Conservation (phyloP, 1,140 invertebrate genomes). For the Acyrthosiphon pisum region DNA sequence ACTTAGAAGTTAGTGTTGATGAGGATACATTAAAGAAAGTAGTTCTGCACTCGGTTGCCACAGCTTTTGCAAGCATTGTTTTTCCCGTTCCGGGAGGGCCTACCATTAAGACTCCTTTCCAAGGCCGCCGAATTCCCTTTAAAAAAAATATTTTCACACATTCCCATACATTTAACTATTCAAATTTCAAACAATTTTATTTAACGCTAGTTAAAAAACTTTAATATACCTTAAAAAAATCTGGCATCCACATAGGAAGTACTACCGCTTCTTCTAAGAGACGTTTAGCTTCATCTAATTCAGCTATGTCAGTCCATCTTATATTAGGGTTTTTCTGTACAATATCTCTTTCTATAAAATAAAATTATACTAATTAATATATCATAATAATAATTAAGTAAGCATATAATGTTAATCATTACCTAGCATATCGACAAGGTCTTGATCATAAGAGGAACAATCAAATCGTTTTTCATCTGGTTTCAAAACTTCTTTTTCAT, state of each 20-base stretch:
- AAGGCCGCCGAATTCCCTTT: constrained; percentile 87
- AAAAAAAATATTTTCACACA: constrained; percentile 46
- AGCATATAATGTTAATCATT: constrained; percentile 52
- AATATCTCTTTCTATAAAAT: constrained; percentile 88
- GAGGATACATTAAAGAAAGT: constrained; percentile 99
- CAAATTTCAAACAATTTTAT: neutral
- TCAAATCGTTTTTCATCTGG: constrained; percentile 89
- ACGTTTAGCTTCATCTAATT: constrained; percentile 92
- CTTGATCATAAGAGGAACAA: constrained; percentile 85
- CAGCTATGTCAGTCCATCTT: constrained; percentile 97
- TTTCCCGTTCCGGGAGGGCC: constrained; percentile 98
- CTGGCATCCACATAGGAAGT: constrained; percentile 96
- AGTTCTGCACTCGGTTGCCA: constrained; percentile 98
- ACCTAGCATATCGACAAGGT: constrained; percentile 93
- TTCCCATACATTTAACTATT: constrained; percentile 58
- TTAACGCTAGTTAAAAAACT: neutral
- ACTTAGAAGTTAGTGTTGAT: constrained; percentile 96
- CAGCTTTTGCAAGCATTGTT: constrained; percentile 98
- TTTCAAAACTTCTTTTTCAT: constrained; percentile 69
- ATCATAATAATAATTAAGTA: neutral
- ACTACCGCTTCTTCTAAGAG: constrained; percentile 97
- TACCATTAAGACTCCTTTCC: constrained; percentile 97
- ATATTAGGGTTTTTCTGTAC: constrained; percentile 98
- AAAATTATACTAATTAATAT: constrained; percentile 12
- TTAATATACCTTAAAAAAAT: constrained; percentile 87